These are phyloP conservation scores for Ladona fulva DNA, from an alignment of 1,140 invertebrate genomes.

Conservation along the genomic window DNA sequence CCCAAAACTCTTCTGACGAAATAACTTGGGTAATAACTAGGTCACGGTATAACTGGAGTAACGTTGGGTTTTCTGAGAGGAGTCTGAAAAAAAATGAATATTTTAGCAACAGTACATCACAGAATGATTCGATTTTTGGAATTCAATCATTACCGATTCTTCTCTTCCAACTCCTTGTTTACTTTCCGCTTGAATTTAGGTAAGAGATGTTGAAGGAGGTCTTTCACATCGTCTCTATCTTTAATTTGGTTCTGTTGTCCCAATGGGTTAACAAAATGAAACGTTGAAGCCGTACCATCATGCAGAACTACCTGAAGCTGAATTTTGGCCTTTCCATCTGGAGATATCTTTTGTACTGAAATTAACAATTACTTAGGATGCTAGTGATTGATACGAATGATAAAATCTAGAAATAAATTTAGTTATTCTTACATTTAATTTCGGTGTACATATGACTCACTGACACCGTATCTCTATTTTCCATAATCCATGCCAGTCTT, in stretches of 20 bases:
- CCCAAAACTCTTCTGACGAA: slow-evolving; percentile 94
- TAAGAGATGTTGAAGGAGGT: slow-evolving; percentile 79
- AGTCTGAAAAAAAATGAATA: slow-evolving; percentile 40
- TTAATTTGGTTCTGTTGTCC: slow-evolving; percentile 72
- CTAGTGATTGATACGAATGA: slow-evolving; percentile 17
- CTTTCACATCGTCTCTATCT: slow-evolving; percentile 90
- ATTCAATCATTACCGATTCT: slow-evolving; percentile 42
- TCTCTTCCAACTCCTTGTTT: slow-evolving; percentile 86
- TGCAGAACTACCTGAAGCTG: slow-evolving; percentile 97
- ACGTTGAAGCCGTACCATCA: slow-evolving; percentile 88
- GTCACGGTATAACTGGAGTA: slow-evolving; percentile 82
- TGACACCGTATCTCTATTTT: slow-evolving; percentile 80
- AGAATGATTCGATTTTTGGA: neutral
- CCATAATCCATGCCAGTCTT: slow-evolving; percentile 89
- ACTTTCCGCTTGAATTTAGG: slow-evolving; percentile 94
- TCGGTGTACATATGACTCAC: slow-evolving; percentile 91
- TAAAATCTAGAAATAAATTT: slow-evolving; percentile 14
- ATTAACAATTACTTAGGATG: slow-evolving; percentile 22
- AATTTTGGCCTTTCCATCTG: slow-evolving; percentile 95
- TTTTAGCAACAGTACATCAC: neutral
- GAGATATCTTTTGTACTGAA: slow-evolving; percentile 95
- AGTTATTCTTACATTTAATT: slow-evolving; percentile 73
- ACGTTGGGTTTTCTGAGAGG: slow-evolving; percentile 70
- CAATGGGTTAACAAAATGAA: slow-evolving; percentile 91
- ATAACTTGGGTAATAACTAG: slow-evolving; percentile 90